These are phyloP conservation scores for Rhyacichthys aspro DNA, from an alignment of 2,797 vertebrate species.

Conservation along the genomic window DNA sequence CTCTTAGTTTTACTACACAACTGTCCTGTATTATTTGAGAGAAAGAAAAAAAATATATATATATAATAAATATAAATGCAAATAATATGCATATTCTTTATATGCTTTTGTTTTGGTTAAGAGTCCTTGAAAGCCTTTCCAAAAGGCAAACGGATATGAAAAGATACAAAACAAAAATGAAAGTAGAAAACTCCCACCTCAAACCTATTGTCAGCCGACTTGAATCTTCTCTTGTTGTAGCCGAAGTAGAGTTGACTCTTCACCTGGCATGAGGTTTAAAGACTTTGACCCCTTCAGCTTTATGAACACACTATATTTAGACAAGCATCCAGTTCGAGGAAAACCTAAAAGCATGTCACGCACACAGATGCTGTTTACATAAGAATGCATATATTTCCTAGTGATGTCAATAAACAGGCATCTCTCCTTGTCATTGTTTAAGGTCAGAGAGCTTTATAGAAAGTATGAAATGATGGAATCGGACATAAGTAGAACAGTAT, in stretches of 20 bases:
- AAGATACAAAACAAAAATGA: too few species aligned
- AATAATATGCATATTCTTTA: too few species aligned
- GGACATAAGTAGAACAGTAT: background rate
- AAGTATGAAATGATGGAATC: background rate
- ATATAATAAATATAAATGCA: too few species aligned
- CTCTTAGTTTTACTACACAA: too few species aligned
- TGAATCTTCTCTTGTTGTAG: background rate
- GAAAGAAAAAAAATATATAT: too few species aligned
- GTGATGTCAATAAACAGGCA: conserved; percentile 26
- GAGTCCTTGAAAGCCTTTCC: too few species aligned
- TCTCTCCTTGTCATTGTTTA: conserved; percentile 17
- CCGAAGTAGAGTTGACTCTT: conserved; percentile 3
- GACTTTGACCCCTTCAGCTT: conserved; percentile 39
- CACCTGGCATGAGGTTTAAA: conserved; percentile 12
- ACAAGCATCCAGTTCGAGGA: conserved; percentile 50
- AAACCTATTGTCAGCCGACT: background rate
- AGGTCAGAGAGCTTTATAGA: conserved; percentile 10
- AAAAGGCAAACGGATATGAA: too few species aligned
- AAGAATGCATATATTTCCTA: conserved; percentile 10
- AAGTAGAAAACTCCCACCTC: too few species aligned
- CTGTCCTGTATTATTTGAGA: too few species aligned
- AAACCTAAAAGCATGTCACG: conserved; percentile 44
- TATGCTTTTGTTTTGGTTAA: too few species aligned
- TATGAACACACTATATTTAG: conserved; percentile 54
- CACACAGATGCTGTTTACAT: conserved; percentile 34